Base-by-base conservation (phyloP, 53 echinoderm and acorn worm genomes). In the Echinarachnius parma region DNA sequence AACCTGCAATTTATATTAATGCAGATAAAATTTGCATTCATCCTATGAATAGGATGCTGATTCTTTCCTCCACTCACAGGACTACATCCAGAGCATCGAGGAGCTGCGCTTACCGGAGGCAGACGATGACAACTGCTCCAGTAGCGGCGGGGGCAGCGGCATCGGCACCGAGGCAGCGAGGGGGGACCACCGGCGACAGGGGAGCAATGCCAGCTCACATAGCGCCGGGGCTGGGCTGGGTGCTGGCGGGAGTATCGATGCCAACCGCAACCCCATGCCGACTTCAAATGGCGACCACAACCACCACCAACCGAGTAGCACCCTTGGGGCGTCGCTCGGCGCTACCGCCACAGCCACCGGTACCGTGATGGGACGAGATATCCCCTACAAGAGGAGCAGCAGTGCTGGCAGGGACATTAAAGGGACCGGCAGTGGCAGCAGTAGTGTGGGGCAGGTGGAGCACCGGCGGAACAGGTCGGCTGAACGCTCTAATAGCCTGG, bases 401-500 rank as follows among this genome's bases (percentile, higher is more conserved):
- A 83, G 83, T 34, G 59, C 67, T 1, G 83, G 83, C 32, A 34
- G 80, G 46, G 60, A 60, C 37, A 35, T 76, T 57, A 50, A 59
- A 48, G 50, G 62, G 62, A 15, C 46, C 48, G 16, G 62, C 75
- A 20, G 64, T 54, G 30, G 71, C 46, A 27, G 49, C 36, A 30
- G 52, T 39, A 28, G 74, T 30, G 31, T 9, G 23, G 25, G 42
- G 44, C 65, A 46, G 28, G 25, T 65, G 47, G 83, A 59, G 44
- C 83, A 83, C 27, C 42, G 83, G 69, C 66, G 83, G 56, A 83
- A 83, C 61, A 58, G 61, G 50, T 83, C 83, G 4, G 83, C 83
- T 0, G 83, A 83, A 31, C 36, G 68, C 24, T 61, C 66, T 2
- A 58, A 76, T 9, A 66, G 66, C 45, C 28, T 76, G 5, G 77